Conservation (phyloP, 2,113 vertebrate genomes). For the Uropsilus gracilis region DNA sequence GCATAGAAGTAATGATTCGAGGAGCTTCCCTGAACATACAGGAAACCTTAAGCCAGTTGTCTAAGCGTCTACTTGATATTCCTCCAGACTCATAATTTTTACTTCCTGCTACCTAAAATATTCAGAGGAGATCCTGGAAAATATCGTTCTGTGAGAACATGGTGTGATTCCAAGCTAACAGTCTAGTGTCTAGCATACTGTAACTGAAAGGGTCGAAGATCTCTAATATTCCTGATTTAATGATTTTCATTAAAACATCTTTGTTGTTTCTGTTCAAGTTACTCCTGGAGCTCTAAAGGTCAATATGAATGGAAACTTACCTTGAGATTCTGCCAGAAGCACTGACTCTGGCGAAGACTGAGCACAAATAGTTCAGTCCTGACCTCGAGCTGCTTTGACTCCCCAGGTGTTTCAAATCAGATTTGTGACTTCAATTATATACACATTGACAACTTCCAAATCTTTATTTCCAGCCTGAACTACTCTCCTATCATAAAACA, state of each 20-base stretch:
- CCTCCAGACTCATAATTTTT: neutral
- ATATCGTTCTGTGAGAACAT: neutral
- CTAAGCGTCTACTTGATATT: neutral
- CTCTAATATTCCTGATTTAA: neutral
- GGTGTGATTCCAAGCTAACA: neutral
- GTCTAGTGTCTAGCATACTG: neutral
- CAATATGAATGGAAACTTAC: neutral
- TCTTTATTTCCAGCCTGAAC: neutral
- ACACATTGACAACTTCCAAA: neutral
- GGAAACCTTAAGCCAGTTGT: neutral
- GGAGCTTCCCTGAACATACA: neutral
- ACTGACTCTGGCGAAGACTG: neutral
- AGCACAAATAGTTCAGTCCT: neutral
- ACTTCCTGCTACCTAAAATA: neutral
- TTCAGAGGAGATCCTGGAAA: neutral
- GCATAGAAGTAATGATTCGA: neutral
- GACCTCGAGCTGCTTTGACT: neutral
- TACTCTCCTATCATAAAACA: neutral
- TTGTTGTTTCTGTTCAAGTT: neutral
- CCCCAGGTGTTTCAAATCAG: neutral
- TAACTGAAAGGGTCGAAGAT: neutral
- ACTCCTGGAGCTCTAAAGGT: neutral
- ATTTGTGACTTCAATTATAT: neutral
- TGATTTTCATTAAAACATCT: neutral
- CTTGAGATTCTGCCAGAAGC: neutral